These are phyloP conservation scores for Riptortus pedestris DNA, from an alignment of 1,140 invertebrate genomes.

Conservation along the genomic window DNA sequence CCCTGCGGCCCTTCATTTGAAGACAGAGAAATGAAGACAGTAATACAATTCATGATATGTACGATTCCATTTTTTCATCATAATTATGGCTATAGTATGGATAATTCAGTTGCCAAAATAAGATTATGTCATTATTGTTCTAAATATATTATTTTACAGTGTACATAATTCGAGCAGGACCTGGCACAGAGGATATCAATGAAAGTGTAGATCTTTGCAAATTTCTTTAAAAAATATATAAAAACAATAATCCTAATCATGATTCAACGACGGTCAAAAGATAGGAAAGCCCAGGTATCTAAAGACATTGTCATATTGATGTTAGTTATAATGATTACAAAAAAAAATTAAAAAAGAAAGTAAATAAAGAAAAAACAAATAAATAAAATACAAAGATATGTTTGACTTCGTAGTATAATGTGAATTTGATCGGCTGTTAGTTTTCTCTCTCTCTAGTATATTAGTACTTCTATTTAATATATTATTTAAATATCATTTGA, in stretches of 20 bases:
- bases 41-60: not conserved
- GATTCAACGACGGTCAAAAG: constrained; percentile 8
- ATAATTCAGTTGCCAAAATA: constrained; percentile 10
- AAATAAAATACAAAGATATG: no score
- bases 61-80: not conserved
- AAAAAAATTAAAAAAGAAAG: not conserved
- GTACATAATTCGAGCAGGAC: constrained; percentile 8
- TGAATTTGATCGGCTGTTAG: not conserved
- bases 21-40: not conserved
- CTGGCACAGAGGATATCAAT: constrained; percentile 9
- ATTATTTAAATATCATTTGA: not conserved
- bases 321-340: constrained; percentile 2
- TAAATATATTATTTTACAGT: constrained; percentile 16
- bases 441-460: not conserved
- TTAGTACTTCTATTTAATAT: not conserved
- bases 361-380: no score
- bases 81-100: not conserved
- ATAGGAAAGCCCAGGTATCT: constrained; percentile 13
- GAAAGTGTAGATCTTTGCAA: constrained; percentile 7
- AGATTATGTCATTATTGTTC: constrained; percentile 1
- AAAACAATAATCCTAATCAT: not conserved
- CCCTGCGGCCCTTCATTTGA: not conserved
- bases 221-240: constrained; percentile 5
- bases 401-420: not conserved
- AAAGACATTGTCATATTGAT: constrained; percentile 8